Evolutionary conservation across 2,888 invertebrate species (phyloP).

Genomic region (Pachymerium ferrugineum): DNA sequence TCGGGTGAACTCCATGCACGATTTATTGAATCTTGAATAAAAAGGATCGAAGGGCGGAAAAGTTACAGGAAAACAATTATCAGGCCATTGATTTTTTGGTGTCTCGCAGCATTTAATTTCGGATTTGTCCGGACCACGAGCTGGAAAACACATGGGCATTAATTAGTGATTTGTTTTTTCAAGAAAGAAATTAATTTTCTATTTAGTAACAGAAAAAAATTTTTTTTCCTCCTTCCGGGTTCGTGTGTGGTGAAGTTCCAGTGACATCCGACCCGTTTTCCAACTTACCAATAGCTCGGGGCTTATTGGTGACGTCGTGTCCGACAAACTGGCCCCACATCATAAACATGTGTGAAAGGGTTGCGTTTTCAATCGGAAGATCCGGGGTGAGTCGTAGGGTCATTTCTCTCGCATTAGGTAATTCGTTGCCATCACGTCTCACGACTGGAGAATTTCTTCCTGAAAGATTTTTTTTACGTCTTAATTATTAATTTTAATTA

Average conservation of each 20-base stretch:
- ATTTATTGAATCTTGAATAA: constrained; percentile 53
- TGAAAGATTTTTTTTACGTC: constrained; percentile 26
- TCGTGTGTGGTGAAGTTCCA: constrained; percentile 20
- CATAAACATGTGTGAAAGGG: constrained; percentile 36
- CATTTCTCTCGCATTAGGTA: constrained; percentile 36
- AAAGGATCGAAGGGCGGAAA: constrained; percentile 57
- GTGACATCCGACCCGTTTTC: constrained; percentile 23
- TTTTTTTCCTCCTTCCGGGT: constrained; percentile 20
- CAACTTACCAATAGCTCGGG: constrained; percentile 35
- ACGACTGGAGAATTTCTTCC: constrained; percentile 33
- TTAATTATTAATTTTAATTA: too few relatives aligned
- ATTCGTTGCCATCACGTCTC: constrained; percentile 33
- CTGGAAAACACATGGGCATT: neutral
- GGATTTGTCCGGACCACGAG: constrained; percentile 27
- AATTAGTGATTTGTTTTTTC: neutral
- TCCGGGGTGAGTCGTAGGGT: constrained; percentile 34
- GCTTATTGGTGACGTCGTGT: constrained; percentile 37
- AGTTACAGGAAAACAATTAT: constrained; percentile 58
- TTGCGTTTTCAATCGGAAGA: constrained; percentile 34
- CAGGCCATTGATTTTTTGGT: constrained; percentile 27
- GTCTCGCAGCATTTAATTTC: constrained; percentile 32
- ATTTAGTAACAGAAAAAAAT: too few relatives aligned
- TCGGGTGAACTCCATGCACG: constrained; percentile 47
- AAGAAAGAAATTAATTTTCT: neutral
- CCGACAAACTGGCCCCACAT: constrained; percentile 37